Percentiles rank a stretch among this genome's conserved stretches.
Conservation (phyloP, 2,113 vertebrate genomes). For the Rhinogobius similis region DNA sequence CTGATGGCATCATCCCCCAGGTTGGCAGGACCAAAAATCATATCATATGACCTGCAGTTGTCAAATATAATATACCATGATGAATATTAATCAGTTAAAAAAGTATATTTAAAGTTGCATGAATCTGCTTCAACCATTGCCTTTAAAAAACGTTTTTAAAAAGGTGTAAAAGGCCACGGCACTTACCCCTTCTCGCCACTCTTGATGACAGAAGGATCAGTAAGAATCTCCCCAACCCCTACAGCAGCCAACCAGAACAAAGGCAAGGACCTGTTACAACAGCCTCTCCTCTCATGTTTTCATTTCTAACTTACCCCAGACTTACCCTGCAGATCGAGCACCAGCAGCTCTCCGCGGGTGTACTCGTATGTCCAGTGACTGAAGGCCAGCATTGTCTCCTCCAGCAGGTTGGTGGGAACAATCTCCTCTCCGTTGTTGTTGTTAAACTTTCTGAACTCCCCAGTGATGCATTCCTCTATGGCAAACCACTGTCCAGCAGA, state of each 20-base stretch:
- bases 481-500: slow-evolving; percentile 99
- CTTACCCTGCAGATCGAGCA: slow-evolving; percentile 94
- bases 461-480: slow-evolving; percentile 97
- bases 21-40: slow-evolving; percentile 98
- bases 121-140: too few species aligned
- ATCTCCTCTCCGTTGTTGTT: slow-evolving; percentile 99
- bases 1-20: slow-evolving; percentile 96
- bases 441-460: slow-evolving; percentile 98
- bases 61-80: neutral
- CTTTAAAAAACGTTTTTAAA: neutral
- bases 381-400: slow-evolving; percentile 98
- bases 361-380: slow-evolving; percentile 98
- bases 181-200: slow-evolving; percentile 95
- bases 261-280: neutral
- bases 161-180: neutral
- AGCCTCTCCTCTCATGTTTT: neutral
- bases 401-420: slow-evolving; percentile 92
- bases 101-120: neutral
- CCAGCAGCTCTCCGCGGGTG: slow-evolving; percentile 91
- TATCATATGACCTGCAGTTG: slow-evolving; percentile 87
- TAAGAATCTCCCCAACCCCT: slow-evolving; percentile 98
- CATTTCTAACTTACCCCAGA: neutral
- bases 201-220: slow-evolving; percentile 98
- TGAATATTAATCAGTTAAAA: too few species aligned
- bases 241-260: slow-evolving; percentile 34